Percentiles rank a stretch among this genome's conserved stretches.
These are phyloP conservation scores for Melanotaenia maccullochi DNA, from an alignment of 2,797 vertebrate species.

Conservation along the genomic window DNA sequence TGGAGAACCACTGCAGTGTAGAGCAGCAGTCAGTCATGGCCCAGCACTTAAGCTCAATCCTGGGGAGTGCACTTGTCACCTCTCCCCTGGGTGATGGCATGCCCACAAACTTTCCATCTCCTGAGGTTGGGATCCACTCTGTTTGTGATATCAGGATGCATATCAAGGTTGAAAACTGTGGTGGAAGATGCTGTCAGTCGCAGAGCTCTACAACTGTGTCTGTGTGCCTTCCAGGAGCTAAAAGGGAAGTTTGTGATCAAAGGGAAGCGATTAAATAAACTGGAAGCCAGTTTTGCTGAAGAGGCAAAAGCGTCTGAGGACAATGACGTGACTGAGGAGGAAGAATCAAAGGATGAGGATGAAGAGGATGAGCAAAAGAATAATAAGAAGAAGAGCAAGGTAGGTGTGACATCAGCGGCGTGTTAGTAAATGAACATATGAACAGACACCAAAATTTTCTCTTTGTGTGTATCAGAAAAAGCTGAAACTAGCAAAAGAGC, in stretches of 20 bases:
- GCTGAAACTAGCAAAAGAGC: conserved; percentile 89
- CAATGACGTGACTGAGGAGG: conserved; percentile 88
- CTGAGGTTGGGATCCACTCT: conserved; percentile 83
- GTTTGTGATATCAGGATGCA: neutral
- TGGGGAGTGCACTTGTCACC: conserved; percentile 88
- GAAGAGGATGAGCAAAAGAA: conserved; percentile 78
- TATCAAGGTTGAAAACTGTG: neutral
- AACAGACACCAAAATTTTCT: neutral
- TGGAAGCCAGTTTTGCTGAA: conserved; percentile 75
- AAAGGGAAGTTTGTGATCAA: conserved; percentile 95
- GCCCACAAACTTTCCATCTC: conserved; percentile 89
- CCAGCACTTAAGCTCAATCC: conserved; percentile 86
- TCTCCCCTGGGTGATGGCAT: conserved; percentile 83
- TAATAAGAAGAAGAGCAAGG: conserved; percentile 58
- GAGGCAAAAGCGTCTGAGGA: conserved; percentile 49
- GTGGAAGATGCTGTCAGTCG: neutral
- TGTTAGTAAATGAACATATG: neutral
- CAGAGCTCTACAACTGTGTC: neutral
- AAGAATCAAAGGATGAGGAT: conserved; percentile 86
- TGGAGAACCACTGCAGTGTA: conserved; percentile 96
- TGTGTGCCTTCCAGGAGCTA: conserved; percentile 84
- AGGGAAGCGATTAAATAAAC: conserved; percentile 91
- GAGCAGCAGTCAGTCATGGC: conserved; percentile 94
- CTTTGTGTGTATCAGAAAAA: conserved; percentile 77
- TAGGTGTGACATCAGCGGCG: conserved; percentile 24